phyloP scores from a whole-genome alignment of 2,113 vertebrate genomes.

The Anas platyrhynchos region DNA sequence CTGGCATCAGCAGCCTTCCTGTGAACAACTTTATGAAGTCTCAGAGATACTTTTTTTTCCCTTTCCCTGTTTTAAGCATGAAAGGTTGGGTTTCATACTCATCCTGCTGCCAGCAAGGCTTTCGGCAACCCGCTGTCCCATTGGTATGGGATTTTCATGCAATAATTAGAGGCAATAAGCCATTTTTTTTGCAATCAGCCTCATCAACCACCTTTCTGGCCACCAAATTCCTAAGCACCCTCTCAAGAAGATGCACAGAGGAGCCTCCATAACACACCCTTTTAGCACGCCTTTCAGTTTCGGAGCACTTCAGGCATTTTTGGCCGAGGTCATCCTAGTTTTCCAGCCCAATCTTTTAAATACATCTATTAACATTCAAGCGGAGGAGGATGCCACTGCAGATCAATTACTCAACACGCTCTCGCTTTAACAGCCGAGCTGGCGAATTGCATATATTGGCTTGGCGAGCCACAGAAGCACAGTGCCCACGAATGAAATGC shows the following conservation, averaged over 20 bases:
- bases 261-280: background rate
- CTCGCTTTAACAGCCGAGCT: background rate
- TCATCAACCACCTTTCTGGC: background rate
- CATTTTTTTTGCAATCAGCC: background rate
- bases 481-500: background rate
- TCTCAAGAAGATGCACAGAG: background rate
- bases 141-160: background rate
- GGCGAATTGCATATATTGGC: background rate
- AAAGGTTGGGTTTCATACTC: background rate
- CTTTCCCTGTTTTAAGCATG: rapidly evolving
- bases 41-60: background rate
- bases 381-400: background rate
- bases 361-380: background rate
- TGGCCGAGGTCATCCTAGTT: background rate
- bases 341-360: background rate
- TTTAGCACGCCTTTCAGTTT: background rate
- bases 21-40: background rate
- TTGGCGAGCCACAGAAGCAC: background rate
- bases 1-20: background rate
- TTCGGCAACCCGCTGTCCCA: background rate
- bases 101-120: background rate
- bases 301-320: background rate
- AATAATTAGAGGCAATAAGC: background rate
- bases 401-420: background rate
- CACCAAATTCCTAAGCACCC: background rate